Evolutionary conservation across 2,888 invertebrate genomes (phyloP).

Genomic region (Rhagophthalmus giganteus): DNA sequence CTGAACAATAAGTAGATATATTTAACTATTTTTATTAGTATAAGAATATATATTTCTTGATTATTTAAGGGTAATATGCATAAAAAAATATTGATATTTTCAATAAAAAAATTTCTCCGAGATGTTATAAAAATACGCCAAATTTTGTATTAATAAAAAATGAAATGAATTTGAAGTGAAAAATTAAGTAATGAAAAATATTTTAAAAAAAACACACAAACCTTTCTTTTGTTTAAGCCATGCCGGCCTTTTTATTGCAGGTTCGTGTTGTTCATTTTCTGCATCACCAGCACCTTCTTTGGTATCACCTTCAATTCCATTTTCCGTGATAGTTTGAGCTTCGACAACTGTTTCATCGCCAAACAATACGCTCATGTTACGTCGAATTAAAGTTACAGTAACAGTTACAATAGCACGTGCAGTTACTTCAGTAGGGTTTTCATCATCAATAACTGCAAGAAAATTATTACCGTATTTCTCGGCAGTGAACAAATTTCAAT

Average conservation of each 20-base stretch:
- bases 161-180: background rate
- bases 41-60: no score
- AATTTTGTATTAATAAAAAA: no score
- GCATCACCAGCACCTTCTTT: constrained; percentile 37
- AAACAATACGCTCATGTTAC: constrained; percentile 81
- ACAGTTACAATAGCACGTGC: constrained; percentile 98
- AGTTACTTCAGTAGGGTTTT: constrained; percentile 94
- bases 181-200: background rate
- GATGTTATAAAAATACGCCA: no score
- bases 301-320: constrained; percentile 58
- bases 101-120: no score
- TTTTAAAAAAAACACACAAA: constrained; percentile 12
- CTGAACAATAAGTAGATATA: no score
- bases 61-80: background rate
- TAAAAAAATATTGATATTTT: no score
- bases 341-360: constrained; percentile 71
- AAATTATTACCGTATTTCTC: constrained; percentile 2
- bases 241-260: constrained; percentile 70
- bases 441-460: constrained; percentile 89
- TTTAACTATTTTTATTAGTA: no score
- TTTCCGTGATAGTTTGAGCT: constrained; percentile 55
- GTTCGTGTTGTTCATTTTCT: constrained; percentile 40
- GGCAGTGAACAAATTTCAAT: no score
- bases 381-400: constrained; percentile 82
- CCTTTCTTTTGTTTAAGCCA: constrained; percentile 79